Base-by-base conservation (phyloP, 2,113 vertebrate genomes). In the Rousettus leschenaultii region DNA sequence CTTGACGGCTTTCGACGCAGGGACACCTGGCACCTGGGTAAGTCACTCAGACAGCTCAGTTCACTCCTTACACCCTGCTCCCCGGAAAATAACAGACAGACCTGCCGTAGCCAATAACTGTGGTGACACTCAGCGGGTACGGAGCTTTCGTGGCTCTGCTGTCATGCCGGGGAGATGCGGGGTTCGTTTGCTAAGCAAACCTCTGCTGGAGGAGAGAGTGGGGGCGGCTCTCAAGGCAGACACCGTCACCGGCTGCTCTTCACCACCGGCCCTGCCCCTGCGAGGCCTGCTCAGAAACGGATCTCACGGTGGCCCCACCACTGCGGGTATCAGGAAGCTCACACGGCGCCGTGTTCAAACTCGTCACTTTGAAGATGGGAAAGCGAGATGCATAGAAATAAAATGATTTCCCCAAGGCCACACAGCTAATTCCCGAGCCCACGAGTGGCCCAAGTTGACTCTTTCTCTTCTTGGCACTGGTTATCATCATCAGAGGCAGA, bases 131-230 rank as follows among this genome's bases (percentile, higher is more conserved):
- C 19, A 8, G 21, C 40, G 59, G 59, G 45, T 53, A 15, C 11
- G 21, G 61, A 45, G 45, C 0, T 95, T 97, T 94, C 77, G 40
- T 3, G 65, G 26, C 35, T 84, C 77, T 74, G 40, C 85, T 87
- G 92, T 2, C 9, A 10, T 45, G 45, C 45, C 12, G 45, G 91
- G 51, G 95, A 95, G 97, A 61, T 5, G 0, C 0, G 5, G 12
- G 14, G 33, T 91, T 86, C 1, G 0, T 95, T 95, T 96, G 89
- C 94, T 97, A 90, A 94, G 86, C 6, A 82, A 73, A 61, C 6
- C 40, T 91, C 24, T 87, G 12, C 53, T 93, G 38, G 90, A 95
- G 89, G 33, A 88, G 19, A 22, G 53, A 55, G 53, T 45, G 10
- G 45, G 45, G 45, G 10, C 10, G 2, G 45, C 45, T 45, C 45